Conservation (phyloP, 2,797 vertebrate genomes). For the Anguilla obscura region DNA sequence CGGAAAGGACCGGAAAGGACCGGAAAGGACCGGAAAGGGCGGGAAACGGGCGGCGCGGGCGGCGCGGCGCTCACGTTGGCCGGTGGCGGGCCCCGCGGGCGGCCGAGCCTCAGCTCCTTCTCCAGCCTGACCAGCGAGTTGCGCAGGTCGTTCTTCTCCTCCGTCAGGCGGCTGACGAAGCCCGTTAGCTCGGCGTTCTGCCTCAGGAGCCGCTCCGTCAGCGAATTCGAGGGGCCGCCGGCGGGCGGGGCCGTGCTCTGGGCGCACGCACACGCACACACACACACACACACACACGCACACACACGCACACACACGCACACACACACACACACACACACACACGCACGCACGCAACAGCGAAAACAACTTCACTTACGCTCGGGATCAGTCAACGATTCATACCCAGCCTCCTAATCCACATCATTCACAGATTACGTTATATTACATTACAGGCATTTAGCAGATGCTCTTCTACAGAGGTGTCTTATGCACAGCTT, state of each 20-base stretch:
- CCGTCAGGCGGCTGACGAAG: conserved; percentile 87
- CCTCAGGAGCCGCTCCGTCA: conserved; percentile 87
- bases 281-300: neutral
- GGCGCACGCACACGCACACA: conserved; percentile 29
- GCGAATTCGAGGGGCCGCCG: conserved; percentile 68
- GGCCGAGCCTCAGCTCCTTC: conserved; percentile 79
- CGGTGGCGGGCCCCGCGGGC: conserved; percentile 50
- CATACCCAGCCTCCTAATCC: neutral
- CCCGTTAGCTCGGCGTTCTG: conserved; percentile 94
- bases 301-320: neutral
- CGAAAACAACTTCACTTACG: neutral
- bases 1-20: too few relatives aligned
- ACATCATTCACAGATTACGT: too few relatives aligned
- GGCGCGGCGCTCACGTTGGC: conserved; percentile 50
- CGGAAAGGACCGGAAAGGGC: too few relatives aligned
- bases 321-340: neutral
- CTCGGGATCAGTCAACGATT: neutral
- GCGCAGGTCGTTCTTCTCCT: conserved; percentile 93
- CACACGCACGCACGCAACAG: neutral
- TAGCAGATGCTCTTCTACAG: too few relatives aligned
- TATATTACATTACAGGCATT: too few relatives aligned
- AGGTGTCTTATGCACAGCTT: too few relatives aligned
- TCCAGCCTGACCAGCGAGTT: conserved; percentile 84
- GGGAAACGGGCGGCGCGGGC: too few relatives aligned
- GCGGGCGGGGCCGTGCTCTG: conserved; percentile 67